These are phyloP conservation scores for Drosophila macrospina DNA, from an alignment of 2,888 invertebrate genomes.

Conservation along the genomic window DNA sequence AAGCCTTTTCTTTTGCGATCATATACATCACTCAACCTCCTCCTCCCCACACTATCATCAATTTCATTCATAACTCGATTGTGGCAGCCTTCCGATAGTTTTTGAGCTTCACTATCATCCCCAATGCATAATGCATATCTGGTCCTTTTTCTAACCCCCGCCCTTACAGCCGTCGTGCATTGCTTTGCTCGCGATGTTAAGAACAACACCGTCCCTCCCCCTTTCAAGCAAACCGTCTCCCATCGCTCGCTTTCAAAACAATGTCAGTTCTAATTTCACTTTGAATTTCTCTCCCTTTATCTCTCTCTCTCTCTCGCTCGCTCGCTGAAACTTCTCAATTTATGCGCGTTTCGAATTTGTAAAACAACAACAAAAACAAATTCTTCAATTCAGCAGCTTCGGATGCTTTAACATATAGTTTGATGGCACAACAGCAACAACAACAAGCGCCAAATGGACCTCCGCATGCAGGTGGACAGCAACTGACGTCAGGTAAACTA, in stretches of 20 bases:
- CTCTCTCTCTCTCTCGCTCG: slow-evolving; percentile 28
- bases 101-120: slow-evolving; percentile 28
- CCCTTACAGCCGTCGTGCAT: slow-evolving; percentile 41
- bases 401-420: slow-evolving; percentile 84
- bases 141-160: neutral
- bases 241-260: slow-evolving; percentile 1
- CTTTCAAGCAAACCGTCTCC: too few relatives aligned
- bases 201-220: too few relatives aligned
- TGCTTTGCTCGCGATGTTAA: slow-evolving; percentile 53
- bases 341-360: slow-evolving; percentile 22
- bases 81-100: slow-evolving; percentile 25
- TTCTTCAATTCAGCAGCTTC: slow-evolving; percentile 78
- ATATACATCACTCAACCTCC: neutral
- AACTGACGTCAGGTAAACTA: slow-evolving; percentile 81
- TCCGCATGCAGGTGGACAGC: slow-evolving; percentile 80
- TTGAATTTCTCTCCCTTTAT: slow-evolving; percentile 51
- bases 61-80: slow-evolving; percentile 15
- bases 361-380: slow-evolving; percentile 17
- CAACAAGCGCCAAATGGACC: slow-evolving; percentile 83
- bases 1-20: slow-evolving; percentile 1
- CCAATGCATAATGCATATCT: slow-evolving; percentile 18
- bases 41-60: neutral
- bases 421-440: slow-evolving; percentile 83
- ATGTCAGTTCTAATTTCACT: slow-evolving; percentile 48
- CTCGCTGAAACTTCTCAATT: slow-evolving; percentile 27